Evolutionary conservation across 2,888 invertebrate species (phyloP).

Genomic region (Hofmannophila pseudospretella): DNA sequence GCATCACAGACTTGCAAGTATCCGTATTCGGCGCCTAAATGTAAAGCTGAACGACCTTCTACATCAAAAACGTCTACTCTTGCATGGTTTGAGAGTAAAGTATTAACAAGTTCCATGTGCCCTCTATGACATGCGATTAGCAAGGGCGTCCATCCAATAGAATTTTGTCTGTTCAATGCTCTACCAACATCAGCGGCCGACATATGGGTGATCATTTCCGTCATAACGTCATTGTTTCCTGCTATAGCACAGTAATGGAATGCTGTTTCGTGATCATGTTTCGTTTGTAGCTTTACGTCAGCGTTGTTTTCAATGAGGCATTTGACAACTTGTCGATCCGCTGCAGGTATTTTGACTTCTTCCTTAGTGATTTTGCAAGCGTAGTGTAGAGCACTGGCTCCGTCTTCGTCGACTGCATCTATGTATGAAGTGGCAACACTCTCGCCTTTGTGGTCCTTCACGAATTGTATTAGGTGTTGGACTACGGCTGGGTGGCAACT

Average conservation of each 20-base stretch:
- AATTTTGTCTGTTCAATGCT: constrained; percentile 95
- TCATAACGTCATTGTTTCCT: constrained; percentile 96
- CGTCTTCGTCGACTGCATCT: constrained; percentile 92
- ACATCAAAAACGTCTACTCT: constrained; percentile 99
- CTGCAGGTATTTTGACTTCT: constrained; percentile 84
- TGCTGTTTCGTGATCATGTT: constrained; percentile 93
- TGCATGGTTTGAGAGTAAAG: constrained; percentile 94
- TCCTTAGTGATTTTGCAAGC: constrained; percentile 93
- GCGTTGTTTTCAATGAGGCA: constrained; percentile 94
- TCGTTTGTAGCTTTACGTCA: constrained; percentile 90
- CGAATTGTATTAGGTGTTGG: constrained; percentile 89
- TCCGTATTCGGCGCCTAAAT: constrained; percentile 96
- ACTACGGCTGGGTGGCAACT: constrained; percentile 92
- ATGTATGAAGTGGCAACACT: constrained; percentile 90
- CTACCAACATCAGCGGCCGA: constrained; percentile 93
- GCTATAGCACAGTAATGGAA: constrained; percentile 97
- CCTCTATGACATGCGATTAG: constrained; percentile 97
- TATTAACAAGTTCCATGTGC: constrained; percentile 95
- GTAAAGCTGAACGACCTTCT: constrained; percentile 96
- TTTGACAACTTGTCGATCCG: constrained; percentile 92
- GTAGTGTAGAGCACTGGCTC: constrained; percentile 96
- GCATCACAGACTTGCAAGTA: constrained; percentile 93
- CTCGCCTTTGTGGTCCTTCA: constrained; percentile 85
- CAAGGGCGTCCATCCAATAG: constrained; percentile 97
- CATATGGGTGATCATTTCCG: constrained; percentile 96